Evolutionary conservation across 1,140 invertebrate genomes (phyloP), one percentile per base, ranked within the genome.

Genomic region (Sarcophaga peregrina): DNA sequence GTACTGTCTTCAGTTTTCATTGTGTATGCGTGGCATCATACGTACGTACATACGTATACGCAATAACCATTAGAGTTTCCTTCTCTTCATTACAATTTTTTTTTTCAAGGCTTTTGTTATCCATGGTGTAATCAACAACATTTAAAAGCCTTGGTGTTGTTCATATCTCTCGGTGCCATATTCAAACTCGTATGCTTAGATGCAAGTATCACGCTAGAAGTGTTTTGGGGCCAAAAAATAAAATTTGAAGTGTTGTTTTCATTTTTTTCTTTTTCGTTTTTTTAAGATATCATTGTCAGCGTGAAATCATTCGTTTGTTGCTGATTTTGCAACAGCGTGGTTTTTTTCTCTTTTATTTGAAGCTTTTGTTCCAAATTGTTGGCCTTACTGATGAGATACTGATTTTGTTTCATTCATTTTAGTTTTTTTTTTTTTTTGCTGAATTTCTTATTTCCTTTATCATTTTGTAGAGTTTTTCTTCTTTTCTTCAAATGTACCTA

Each of bases 281-380:
- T 37, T 37, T n/a, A 68, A 68, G 75, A 17, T 78, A 78, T 78
- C 74, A 13, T 76, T 76, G 75, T 52, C 75, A 78, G 75, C 47
- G 75, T 78, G 75, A 78, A 78, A 78, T 78, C 75, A 78, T 45
- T 78, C 47, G 75, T 78, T 78, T 78, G 75, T 78, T 50, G 75
- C 75, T 78, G 75, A 78, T 78, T 78, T 78, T n/a, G 48, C 17
- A 52, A 78, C 47, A 52, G 48, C 75, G 48, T 78, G 25, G 20
- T 10, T 74, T 11, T 3, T 47, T 50, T 8, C 50, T 48, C 45
- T 8, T n/a, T 48, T 46, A 46, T 75, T 75, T 75, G 37, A 46
- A 75, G 10, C 9, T 75, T 78, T 52, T 50, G 75, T 78, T 78
- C 47, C 47, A 78, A 78, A 78, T 78, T 78, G 75, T 78, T 52